Percentiles rank a stretch among this genome's conserved stretches.
phyloP scores from a whole-genome alignment of 2,113 vertebrate species.

The Myanophis thanlyinensis region DNA sequence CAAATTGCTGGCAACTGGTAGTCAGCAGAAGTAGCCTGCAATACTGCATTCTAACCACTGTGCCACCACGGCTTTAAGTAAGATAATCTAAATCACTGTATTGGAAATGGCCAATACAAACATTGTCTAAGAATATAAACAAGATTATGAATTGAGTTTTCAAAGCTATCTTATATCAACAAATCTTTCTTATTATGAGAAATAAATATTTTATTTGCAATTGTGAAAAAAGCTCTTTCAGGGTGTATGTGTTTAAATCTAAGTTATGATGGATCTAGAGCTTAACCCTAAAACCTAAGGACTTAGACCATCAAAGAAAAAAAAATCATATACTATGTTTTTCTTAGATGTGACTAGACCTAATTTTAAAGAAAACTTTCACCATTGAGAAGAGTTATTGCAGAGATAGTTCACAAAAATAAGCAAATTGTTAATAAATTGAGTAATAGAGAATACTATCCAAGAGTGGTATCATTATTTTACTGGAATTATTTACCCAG shows the following conservation, averaged over 20 bases:
- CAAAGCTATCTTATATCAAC: not conserved
- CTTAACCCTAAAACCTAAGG: not conserved
- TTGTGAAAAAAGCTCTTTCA: not conserved
- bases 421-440: not conserved
- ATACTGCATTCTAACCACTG: too few relatives aligned
- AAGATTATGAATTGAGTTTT: not conserved
- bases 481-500: not conserved
- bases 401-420: not conserved
- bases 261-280: not conserved
- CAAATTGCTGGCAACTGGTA: too few relatives aligned
- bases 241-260: not conserved
- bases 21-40: too few relatives aligned
- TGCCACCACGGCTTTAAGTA: too few relatives aligned
- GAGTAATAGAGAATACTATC: not conserved
- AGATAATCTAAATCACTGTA: too few relatives aligned
- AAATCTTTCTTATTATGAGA: not conserved
- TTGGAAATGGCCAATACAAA: not conserved
- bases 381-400: not conserved
- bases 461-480: not conserved
- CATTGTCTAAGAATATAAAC: not conserved
- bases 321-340: not conserved
- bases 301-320: not conserved
- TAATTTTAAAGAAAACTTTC: not conserved
- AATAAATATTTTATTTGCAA: not conserved
- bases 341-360: not conserved